phyloP scores from a whole-genome alignment of 1,140 invertebrate genomes.

The Arion vulgaris region DNA sequence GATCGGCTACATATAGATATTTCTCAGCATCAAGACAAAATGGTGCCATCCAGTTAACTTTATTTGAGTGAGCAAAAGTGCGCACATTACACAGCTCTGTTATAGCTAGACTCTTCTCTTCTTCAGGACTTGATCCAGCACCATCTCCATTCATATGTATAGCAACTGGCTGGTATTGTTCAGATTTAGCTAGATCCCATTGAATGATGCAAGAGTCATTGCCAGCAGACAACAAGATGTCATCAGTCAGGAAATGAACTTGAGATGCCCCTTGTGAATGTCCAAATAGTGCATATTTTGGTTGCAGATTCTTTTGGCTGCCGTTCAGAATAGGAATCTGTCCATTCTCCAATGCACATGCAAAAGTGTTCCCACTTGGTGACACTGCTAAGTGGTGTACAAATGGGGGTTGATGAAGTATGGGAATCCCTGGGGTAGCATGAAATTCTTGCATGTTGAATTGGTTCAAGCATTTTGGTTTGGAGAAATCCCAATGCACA shows the following conservation, averaged over 20 bases:
- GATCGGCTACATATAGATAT: constrained; percentile 60
- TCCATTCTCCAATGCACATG: constrained; percentile 67
- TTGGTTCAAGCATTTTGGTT: constrained; percentile 60
- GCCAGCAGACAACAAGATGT: constrained; percentile 59
- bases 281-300: constrained; percentile 57
- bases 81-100: constrained; percentile 53
- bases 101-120: constrained; percentile 42
- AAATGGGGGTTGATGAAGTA: constrained; percentile 68
- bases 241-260: constrained; percentile 58
- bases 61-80: constrained; percentile 52
- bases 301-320: constrained; percentile 53
- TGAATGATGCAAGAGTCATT: constrained; percentile 62
- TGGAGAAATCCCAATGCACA: constrained; percentile 68
- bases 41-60: constrained; percentile 67
- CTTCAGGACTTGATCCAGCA: constrained; percentile 26
- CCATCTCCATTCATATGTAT: constrained; percentile 42
- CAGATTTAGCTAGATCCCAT: constrained; percentile 63
- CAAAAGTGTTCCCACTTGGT: constrained; percentile 57
- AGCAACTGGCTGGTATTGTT: constrained; percentile 34
- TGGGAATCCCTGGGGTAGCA: constrained; percentile 51
- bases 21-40: constrained; percentile 42
- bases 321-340: constrained; percentile 60
- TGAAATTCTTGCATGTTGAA: constrained; percentile 68
- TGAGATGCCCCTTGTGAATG: constrained; percentile 67
- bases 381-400: constrained; percentile 60